These are phyloP conservation scores for Propithecus perrieri DNA, from an alignment of 2,797 vertebrate species.

Conservation along the genomic window DNA sequence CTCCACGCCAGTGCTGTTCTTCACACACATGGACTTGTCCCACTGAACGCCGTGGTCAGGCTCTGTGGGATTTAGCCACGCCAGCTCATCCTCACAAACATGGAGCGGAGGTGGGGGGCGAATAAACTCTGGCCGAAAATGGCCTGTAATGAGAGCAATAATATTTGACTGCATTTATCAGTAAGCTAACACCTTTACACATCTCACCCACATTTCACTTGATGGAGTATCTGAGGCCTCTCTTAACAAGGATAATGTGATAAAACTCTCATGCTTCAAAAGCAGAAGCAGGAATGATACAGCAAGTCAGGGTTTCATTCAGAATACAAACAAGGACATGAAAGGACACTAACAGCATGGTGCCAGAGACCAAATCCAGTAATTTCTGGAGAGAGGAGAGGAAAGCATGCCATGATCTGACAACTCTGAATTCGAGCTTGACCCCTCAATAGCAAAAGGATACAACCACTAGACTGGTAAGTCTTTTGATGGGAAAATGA, in stretches of 20 bases:
- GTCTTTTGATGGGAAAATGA: not conserved
- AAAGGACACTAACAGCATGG: not conserved
- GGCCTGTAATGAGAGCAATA: constrained; percentile 86
- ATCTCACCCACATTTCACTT: not conserved
- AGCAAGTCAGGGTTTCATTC: constrained; percentile 4
- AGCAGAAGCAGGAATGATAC: not conserved
- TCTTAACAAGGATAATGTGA: not conserved
- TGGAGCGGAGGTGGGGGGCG: constrained; percentile 96
- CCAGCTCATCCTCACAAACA: constrained; percentile 96
- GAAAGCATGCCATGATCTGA: not conserved
- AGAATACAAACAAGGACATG: not conserved
- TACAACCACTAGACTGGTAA: rapidly evolving
- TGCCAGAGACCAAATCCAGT: not conserved
- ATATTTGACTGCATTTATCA: not conserved
- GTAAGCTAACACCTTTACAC: not conserved
- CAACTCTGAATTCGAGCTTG: not conserved
- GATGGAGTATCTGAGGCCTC: not conserved
- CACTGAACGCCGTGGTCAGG: constrained; percentile 96
- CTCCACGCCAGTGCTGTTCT: constrained; percentile 96
- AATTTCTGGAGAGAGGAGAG: not conserved
- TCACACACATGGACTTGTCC: constrained; percentile 98
- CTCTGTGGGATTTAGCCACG: constrained; percentile 97
- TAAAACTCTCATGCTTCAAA: not conserved
- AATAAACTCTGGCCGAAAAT: constrained; percentile 98
- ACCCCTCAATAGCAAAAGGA: not conserved